Conservation (phyloP, 2,113 vertebrate species). For the Lasiurus cinereus region DNA sequence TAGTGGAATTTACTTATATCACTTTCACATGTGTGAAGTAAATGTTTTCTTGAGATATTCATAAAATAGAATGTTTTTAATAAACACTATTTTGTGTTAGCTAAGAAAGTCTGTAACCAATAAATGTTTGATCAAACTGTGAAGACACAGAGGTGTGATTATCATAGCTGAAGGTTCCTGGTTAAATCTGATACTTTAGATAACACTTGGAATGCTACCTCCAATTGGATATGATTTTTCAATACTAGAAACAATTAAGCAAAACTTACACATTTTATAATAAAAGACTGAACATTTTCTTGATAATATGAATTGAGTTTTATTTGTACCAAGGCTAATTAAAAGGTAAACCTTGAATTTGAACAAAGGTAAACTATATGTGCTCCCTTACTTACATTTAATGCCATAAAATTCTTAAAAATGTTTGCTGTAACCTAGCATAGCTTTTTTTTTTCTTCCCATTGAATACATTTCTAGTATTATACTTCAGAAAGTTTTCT, state of each 20-base stretch:
- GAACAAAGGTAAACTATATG: not conserved
- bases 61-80: constrained; percentile 24
- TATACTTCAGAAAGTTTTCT: constrained; percentile 44
- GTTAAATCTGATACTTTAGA: not conserved
- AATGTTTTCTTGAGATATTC: constrained; percentile 36
- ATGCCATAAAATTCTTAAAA: not conserved
- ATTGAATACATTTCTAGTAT: not conserved
- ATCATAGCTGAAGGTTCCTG: not conserved
- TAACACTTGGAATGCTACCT: not conserved
- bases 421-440: not conserved
- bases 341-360: not conserved
- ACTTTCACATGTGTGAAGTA: constrained; percentile 14
- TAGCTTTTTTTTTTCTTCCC: not conserved
- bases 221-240: constrained; percentile 2
- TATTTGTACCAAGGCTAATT: not conserved
- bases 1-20: not conserved
- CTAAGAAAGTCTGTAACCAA: not conserved
- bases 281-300: not conserved
- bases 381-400: not conserved
- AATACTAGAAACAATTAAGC: not conserved
- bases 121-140: not conserved
- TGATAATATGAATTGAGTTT: constrained; percentile 13
- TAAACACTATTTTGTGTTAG: not conserved
- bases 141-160: not conserved
- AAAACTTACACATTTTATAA: not conserved